Conservation (phyloP, 53 echinoderm and acorn worm genomes). For the Stichopus horrens region DNA sequence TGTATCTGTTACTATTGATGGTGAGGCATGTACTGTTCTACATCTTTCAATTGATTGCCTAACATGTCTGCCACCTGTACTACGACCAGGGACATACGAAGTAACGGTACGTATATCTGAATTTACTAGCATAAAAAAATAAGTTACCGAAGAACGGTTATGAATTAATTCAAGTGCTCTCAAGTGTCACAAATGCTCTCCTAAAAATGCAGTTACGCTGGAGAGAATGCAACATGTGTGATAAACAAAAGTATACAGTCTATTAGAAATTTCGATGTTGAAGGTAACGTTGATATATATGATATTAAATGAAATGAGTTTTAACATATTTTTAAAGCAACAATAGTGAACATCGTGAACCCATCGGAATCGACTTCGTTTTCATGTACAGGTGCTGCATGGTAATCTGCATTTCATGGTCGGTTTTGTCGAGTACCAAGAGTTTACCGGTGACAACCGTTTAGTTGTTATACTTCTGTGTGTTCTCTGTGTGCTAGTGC, state of each 20-base stretch:
- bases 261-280: too few relatives aligned
- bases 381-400: background rate
- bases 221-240: too few relatives aligned
- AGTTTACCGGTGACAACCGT: background rate
- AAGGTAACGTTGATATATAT: too few relatives aligned
- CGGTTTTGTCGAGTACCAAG: slow-evolving; percentile 10
- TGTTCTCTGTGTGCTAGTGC: background rate
- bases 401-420: slow-evolving; percentile 6
- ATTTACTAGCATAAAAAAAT: background rate
- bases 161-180: too few relatives aligned
- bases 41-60: background rate
- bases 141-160: too few relatives aligned
- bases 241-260: too few relatives aligned
- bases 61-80: background rate
- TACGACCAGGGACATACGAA: background rate
- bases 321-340: too few relatives aligned
- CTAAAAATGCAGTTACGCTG: too few relatives aligned
- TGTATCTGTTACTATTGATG: background rate
- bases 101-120: background rate
- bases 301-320: too few relatives aligned
- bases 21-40: background rate
- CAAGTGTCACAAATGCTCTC: too few relatives aligned
- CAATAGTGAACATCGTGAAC: too few relatives aligned
- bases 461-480: background rate
- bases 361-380: background rate